Evolutionary conservation across 2,113 vertebrate genomes (phyloP).

Genomic region (Epinephelus fuscoguttatus): DNA sequence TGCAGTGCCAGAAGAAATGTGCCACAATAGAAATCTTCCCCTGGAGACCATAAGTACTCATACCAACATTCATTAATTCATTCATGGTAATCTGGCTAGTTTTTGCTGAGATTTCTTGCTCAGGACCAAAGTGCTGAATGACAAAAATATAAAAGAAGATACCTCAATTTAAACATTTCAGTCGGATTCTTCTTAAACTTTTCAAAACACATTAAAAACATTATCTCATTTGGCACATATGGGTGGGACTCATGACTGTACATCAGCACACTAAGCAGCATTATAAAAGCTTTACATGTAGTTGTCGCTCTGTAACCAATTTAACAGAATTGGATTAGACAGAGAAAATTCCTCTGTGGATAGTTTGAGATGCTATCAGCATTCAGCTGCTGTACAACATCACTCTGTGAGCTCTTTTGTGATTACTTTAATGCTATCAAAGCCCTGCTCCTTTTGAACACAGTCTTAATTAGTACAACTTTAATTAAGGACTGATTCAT

Average conservation of each 20-base stretch:
- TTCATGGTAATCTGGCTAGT: background rate
- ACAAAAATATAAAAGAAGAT: background rate
- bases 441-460: conserved; percentile 66
- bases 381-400: conserved; percentile 61
- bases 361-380: conserved; percentile 70
- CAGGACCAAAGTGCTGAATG: background rate
- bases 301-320: conserved; percentile 54
- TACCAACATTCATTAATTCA: background rate
- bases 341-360: conserved; percentile 59
- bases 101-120: background rate
- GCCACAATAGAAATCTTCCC: background rate
- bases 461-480: conserved; percentile 75
- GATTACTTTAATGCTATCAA: conserved; percentile 75
- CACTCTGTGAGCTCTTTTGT: conserved; percentile 65
- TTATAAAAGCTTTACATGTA: conserved; percentile 38
- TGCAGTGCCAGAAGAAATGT: background rate
- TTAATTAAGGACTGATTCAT: conserved; percentile 79
- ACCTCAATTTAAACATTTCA: background rate
- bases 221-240: conserved; percentile 14
- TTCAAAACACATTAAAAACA: conserved; percentile 18
- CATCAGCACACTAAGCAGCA: conserved; percentile 33
- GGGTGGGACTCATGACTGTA: conserved; percentile 13
- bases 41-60: background rate
- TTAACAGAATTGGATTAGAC: conserved; percentile 71
- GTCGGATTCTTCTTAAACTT: background rate